These are phyloP conservation scores for Marmota flaviventris DNA, from an alignment of 2,113 vertebrate species.

Conservation along the genomic window DNA sequence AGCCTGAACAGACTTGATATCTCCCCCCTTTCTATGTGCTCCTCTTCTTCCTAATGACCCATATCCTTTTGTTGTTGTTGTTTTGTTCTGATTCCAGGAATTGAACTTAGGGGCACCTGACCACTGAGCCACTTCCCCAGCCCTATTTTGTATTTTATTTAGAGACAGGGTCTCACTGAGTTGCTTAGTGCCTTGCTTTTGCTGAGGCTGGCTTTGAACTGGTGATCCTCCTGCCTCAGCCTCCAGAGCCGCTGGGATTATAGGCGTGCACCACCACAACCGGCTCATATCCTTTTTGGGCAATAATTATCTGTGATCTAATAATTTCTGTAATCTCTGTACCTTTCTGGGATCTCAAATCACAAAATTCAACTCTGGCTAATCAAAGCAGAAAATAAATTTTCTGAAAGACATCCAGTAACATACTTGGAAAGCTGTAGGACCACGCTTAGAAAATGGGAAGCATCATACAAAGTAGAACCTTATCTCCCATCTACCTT, in stretches of 20 bases:
- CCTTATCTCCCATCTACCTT: not conserved
- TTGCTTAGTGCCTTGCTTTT: too few relatives aligned
- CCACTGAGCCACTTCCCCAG: too few relatives aligned
- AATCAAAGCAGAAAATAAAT: constrained; percentile 26
- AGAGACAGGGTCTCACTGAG: too few relatives aligned
- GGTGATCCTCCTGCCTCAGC: too few relatives aligned
- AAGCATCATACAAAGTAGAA: not conserved
- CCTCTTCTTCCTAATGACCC: not conserved
- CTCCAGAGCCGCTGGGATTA: too few relatives aligned
- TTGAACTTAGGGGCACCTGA: too few relatives aligned
- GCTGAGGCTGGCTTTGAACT: too few relatives aligned
- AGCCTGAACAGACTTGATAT: not conserved
- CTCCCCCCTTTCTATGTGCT: not conserved
- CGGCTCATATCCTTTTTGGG: not conserved
- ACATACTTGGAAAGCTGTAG: not conserved
- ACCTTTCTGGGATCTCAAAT: not conserved
- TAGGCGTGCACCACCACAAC: too few relatives aligned
- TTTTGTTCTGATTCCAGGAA: too few relatives aligned
- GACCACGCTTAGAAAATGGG: not conserved
- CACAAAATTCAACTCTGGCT: not conserved
- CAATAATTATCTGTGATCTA: not conserved
- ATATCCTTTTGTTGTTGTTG: too few relatives aligned
- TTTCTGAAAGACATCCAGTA: not conserved
- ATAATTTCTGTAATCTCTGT: not conserved
- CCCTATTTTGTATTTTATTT: too few relatives aligned